Base-by-base conservation (phyloP, 2,888 invertebrate genomes). In the Cylindroiulus punctatus region DNA sequence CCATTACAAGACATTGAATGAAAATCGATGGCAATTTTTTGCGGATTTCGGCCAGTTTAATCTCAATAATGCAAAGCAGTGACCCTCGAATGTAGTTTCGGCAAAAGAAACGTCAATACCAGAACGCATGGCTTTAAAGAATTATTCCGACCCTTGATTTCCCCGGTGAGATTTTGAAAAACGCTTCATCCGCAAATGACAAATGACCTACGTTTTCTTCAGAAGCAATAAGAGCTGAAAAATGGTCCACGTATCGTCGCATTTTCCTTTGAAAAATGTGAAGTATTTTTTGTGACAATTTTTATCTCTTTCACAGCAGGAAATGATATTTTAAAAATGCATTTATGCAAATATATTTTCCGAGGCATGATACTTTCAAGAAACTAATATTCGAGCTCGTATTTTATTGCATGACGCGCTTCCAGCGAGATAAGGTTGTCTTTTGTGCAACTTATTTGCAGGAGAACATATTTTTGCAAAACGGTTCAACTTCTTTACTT, bases 191-290 rank as follows among this genome's bases (percentile, higher is more conserved):
- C 52, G n/a, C 52, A 52, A 19, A 52, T 52, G 52, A n/a, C n/a
- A 17, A 52, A 52, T 52, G n/a, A 3, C n/a, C n/a, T n/a, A 2
- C 52, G n/a, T 12, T n/a, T 52, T 52, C 17, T 47, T 10, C 17
- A 52, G n/a, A 52, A 52, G n/a, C 19, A n/a, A n/a, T n/a, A 52
- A n/a, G n/a, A 52, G n/a, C n/a, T 52, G 52, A 52, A 52, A n/a
- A 52, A n/a, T 52, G 52, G 47, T 47, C n/a, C 19, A n/a, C 19
- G n/a, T n/a, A 52, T 52, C 19, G n/a, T n/a, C 52, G n/a, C 52
- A 52, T n/a, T 52, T 52, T n/a, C 52, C 2, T 1, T n/a, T 52
- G 19, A 52, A 17, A 52, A 52, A n/a, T n/a, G 52, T 44, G 44
- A 44, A 44, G 36, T 7, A 36, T 36, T 36, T 36, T 36, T 36